Base-by-base conservation (phyloP, 2,797 vertebrate species). In the Lerista edwardsae region DNA sequence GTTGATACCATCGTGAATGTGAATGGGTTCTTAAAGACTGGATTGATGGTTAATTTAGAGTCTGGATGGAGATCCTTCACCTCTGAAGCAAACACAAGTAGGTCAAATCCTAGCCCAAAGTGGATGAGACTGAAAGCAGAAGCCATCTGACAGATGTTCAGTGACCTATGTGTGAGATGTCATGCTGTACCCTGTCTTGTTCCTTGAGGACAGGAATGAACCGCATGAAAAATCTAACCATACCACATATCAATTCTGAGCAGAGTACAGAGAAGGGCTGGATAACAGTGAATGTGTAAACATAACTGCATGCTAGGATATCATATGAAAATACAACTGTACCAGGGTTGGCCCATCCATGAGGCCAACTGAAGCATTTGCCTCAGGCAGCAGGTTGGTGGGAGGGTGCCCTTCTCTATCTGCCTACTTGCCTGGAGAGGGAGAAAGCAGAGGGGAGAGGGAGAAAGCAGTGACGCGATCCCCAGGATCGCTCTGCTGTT, bases 91-190 rank as follows among this genome's bases (percentile, higher is more conserved):
- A 65, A 83, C 83, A 6, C 39, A 64, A 87, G 69, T 74, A 83
- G 74, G 36, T 83, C 67, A 91, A 68, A 89, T 71, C 79, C 12
- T 11, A 79, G 69, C 71, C 72, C 81, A 4, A 6, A 9, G 27
- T 83, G 27, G 51, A 61, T 87, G 78, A 25, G 7, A 57, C 15
- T n/a, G 1, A 44, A 84, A 87, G 12, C 1, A 0, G 59, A 12
- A 85, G 67, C 79, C 44, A 82, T 0, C 3, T 41, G 72, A 86
- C 44, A 86, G 81, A 62, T 67, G 21, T 86, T 88, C 78, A 88
- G 69, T 82, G 62, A 86, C 67, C 64, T 55, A 1, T 7, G 34
- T 6, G 39, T 73, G 2, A 87, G 90, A 88, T 0, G 3, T 12
- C 47, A 57, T 79, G 59, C 44, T 69, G 41, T 27, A n/a, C 36